These are phyloP conservation scores for Lampris megalopsis DNA, from an alignment of 2,113 vertebrate genomes.

Conservation along the genomic window DNA sequence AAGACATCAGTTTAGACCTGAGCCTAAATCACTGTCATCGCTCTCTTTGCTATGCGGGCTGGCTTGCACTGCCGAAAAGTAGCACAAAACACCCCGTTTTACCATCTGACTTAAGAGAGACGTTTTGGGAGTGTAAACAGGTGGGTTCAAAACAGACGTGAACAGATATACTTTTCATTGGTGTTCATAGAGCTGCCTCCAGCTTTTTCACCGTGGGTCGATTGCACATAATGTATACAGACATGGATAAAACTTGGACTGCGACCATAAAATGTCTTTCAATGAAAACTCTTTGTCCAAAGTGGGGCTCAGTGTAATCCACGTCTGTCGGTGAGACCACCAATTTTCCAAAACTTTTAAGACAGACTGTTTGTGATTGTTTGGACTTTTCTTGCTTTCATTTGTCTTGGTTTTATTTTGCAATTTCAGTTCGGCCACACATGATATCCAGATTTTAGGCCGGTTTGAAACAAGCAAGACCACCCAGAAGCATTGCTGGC, in stretches of 20 bases:
- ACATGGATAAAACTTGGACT: background rate
- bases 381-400: slow-evolving; percentile 54
- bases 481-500: slow-evolving; percentile 69
- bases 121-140: slow-evolving; percentile 26
- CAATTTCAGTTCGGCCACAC: slow-evolving; percentile 65
- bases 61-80: slow-evolving; percentile 3
- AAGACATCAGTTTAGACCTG: slow-evolving; percentile 55
- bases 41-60: slow-evolving; percentile 40
- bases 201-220: slow-evolving; percentile 6
- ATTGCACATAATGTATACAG: background rate
- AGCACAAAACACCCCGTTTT: background rate
- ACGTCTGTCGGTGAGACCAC: slow-evolving; percentile 21
- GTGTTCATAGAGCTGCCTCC: background rate
- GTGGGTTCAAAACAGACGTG: slow-evolving; percentile 24
- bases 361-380: slow-evolving; percentile 57
- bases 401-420: slow-evolving; percentile 71
- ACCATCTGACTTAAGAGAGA: background rate
- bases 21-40: slow-evolving; percentile 56
- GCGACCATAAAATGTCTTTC: background rate
- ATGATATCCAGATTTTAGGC: slow-evolving; percentile 68
- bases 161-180: background rate
- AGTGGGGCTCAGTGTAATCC: background rate
- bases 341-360: slow-evolving; percentile 45
- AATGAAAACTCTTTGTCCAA: background rate
- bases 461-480: slow-evolving; percentile 59